These are phyloP conservation scores for Sinhomidia bicolor DNA, from an alignment of 2,888 invertebrate genomes.

Conservation along the genomic window DNA sequence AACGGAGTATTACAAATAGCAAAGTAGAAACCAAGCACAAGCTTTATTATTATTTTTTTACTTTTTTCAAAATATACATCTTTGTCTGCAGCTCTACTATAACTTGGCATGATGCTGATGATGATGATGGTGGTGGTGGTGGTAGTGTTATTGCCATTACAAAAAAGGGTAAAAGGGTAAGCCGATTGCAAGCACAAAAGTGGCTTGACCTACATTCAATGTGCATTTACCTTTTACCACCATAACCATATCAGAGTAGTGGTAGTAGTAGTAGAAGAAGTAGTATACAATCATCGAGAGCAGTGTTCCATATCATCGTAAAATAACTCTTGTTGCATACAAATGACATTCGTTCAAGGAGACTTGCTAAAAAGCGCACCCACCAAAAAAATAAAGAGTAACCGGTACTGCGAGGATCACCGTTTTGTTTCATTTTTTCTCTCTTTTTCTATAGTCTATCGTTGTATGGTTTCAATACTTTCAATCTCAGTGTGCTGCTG, in stretches of 20 bases:
- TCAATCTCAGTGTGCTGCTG: neutral
- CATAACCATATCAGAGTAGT: constrained; percentile 46
- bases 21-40: neutral
- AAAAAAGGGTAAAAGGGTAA: constrained; percentile 59
- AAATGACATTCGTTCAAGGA: constrained; percentile 49
- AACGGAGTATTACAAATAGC: neutral
- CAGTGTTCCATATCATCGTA: constrained; percentile 67
- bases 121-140: neutral
- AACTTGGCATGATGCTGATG: too few species aligned
- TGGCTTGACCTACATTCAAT: constrained; percentile 68
- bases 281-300: constrained; percentile 49
- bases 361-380: constrained; percentile 41
- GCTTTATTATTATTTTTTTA: neutral
- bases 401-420: neutral
- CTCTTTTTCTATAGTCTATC: too few species aligned
- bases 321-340: constrained; percentile 71
- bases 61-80: neutral
- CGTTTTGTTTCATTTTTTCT: constrained; percentile 28
- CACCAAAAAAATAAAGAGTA: neutral
- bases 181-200: constrained; percentile 55
- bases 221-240: constrained; percentile 65
- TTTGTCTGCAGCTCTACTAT: neutral
- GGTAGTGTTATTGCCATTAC: neutral
- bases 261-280: too few species aligned
- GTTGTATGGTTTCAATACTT: neutral